These are phyloP conservation scores for Ceratina calcarata DNA, from an alignment of 1,140 invertebrate genomes.

Conservation along the genomic window DNA sequence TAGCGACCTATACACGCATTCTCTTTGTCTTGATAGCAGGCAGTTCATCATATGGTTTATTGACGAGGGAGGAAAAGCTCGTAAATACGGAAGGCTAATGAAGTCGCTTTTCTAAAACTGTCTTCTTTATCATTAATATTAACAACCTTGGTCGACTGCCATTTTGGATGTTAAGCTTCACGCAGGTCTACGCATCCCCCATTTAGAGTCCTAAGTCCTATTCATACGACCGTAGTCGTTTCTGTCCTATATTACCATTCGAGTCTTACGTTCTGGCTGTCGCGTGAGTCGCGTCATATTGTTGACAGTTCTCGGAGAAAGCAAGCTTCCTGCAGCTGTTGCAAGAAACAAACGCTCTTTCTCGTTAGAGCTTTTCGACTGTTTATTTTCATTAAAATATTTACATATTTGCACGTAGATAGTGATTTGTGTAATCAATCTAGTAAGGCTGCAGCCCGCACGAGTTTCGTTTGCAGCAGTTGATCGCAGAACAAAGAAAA, in stretches of 20 bases:
- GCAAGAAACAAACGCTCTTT: constrained; percentile 33
- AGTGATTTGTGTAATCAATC: background rate
- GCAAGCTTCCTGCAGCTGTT: constrained; percentile 38
- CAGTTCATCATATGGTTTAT: too few relatives aligned
- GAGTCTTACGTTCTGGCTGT: background rate
- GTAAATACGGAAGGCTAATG: too few relatives aligned
- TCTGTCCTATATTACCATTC: constrained; percentile 8
- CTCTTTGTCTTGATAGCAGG: too few relatives aligned
- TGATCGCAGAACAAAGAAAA: constrained; percentile 8
- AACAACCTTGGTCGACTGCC: too few relatives aligned
- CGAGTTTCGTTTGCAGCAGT: background rate
- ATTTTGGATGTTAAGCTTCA: too few relatives aligned
- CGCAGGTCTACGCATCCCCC: too few relatives aligned
- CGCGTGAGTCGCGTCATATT: constrained; percentile 1
- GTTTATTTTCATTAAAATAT: background rate
- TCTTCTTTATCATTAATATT: too few relatives aligned
- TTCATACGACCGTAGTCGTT: too few relatives aligned
- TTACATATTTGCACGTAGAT: background rate
- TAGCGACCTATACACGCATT: too few relatives aligned
- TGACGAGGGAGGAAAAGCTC: too few relatives aligned
- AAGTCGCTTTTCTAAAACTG: too few relatives aligned
- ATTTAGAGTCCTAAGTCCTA: too few relatives aligned
- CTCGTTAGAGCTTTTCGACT: constrained; percentile 10
- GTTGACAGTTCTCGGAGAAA: constrained; percentile 42
- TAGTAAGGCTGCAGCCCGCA: background rate